phyloP scores from a whole-genome alignment of 2,113 vertebrate genomes.

The Calonectris borealis region DNA sequence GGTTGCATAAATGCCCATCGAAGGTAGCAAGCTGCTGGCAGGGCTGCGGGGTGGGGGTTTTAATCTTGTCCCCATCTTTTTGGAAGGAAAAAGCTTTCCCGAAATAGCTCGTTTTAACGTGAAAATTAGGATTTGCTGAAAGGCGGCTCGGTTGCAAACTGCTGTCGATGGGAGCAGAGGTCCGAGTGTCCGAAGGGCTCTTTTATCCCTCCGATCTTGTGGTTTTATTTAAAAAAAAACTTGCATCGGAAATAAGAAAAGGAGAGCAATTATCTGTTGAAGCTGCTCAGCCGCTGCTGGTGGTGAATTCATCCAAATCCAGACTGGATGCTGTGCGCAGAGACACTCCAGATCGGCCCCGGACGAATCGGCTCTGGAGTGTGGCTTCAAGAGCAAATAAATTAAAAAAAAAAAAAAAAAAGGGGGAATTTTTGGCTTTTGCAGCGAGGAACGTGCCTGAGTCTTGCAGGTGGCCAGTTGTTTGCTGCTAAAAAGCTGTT shows the following conservation, averaged over 20 bases:
- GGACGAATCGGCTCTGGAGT: background rate
- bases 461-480: background rate
- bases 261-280: background rate
- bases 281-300: background rate
- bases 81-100: background rate
- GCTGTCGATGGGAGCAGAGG: background rate
- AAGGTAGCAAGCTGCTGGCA: background rate
- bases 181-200: background rate
- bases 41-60: background rate
- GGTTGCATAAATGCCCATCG: accelerated
- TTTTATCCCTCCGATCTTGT: background rate
- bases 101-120: background rate
- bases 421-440: background rate
- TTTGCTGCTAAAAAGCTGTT: background rate
- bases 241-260: background rate
- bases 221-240: background rate
- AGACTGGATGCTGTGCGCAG: background rate
- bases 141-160: background rate
- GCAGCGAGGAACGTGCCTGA: accelerated
- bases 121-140: background rate
- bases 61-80: background rate
- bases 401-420: background rate
- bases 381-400: background rate
- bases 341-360: background rate
- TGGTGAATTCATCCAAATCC: background rate